Evolutionary conservation across 2,888 invertebrate species (phyloP).

Genomic region (Nowickia ferox): DNA sequence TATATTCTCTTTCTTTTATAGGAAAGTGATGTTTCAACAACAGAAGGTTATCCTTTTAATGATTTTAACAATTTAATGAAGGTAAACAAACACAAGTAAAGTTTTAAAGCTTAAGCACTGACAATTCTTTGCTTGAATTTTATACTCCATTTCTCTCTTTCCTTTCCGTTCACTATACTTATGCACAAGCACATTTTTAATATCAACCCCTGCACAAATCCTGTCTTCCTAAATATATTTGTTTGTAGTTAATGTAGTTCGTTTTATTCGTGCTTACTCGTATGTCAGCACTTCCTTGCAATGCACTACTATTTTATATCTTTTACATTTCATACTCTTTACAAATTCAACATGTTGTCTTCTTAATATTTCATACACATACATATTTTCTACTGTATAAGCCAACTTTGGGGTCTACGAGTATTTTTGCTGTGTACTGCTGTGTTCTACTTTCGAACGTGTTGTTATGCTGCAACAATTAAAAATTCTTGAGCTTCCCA

Average conservation of each 20-base stretch:
- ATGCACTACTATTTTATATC: conserved; percentile 6
- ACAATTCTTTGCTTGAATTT: background rate
- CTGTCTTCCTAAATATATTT: background rate
- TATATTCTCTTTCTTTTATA: conserved; percentile 75
- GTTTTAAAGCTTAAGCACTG: conserved; percentile 8
- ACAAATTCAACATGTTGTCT: background rate
- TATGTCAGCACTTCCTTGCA: conserved; percentile 26
- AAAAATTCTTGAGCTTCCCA: conserved; percentile 17
- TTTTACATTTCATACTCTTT: background rate
- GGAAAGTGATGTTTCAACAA: conserved; percentile 87
- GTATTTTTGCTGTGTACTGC: background rate
- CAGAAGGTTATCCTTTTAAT: conserved; percentile 86
- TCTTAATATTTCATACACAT: background rate
- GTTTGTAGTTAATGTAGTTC: conserved; percentile 39
- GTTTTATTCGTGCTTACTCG: background rate
- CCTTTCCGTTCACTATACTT: background rate
- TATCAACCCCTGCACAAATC: background rate
- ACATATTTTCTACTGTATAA: background rate
- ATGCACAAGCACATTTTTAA: conserved; percentile 13
- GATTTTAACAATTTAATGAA: conserved; percentile 87
- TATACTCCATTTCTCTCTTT: background rate
- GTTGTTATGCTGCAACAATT: conserved; percentile 33
- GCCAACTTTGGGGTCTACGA: conserved; percentile 1
- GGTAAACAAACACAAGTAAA: conserved; percentile 82
- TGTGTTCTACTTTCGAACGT: conserved; percentile 17